phyloP scores from a whole-genome alignment of 2,113 vertebrate genomes.

The Rhinopomastus cyanomelas region DNA sequence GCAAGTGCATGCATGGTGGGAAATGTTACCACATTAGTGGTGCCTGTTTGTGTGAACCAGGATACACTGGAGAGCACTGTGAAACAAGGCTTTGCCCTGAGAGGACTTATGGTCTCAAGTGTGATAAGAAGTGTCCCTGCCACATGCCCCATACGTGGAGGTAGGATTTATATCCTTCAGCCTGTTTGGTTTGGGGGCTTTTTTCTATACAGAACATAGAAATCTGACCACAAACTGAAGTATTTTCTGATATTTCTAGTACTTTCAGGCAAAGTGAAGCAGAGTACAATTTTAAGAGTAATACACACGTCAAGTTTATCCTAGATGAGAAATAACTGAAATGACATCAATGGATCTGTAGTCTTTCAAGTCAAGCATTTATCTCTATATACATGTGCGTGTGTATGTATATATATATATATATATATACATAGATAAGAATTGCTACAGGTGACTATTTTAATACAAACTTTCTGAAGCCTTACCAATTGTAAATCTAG shows the following conservation, averaged over 20 bases:
- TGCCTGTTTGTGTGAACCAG: constrained; percentile 87
- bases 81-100: constrained; percentile 85
- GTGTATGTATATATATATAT: no score
- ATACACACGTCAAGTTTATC: not conserved
- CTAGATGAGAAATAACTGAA: not conserved
- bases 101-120: constrained; percentile 87
- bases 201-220: not conserved
- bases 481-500: not conserved
- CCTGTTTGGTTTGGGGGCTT: not conserved
- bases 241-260: not conserved
- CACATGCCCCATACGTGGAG: constrained; percentile 83
- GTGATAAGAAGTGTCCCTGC: constrained; percentile 89
- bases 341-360: not conserved
- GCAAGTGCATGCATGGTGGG: constrained; percentile 86
- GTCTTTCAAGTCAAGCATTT: not conserved
- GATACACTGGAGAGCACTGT: constrained; percentile 86
- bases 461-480: not conserved
- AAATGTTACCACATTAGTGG: constrained; percentile 91
- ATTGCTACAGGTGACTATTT: not conserved
- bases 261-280: not conserved
- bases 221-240: not conserved
- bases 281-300: not conserved
- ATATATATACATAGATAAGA: not conserved
- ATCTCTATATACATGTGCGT: no score
- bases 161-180: constrained; percentile 63